Evolutionary conservation across 2,888 invertebrate genomes (phyloP).

Genomic region (Polylopha cassiicola): DNA sequence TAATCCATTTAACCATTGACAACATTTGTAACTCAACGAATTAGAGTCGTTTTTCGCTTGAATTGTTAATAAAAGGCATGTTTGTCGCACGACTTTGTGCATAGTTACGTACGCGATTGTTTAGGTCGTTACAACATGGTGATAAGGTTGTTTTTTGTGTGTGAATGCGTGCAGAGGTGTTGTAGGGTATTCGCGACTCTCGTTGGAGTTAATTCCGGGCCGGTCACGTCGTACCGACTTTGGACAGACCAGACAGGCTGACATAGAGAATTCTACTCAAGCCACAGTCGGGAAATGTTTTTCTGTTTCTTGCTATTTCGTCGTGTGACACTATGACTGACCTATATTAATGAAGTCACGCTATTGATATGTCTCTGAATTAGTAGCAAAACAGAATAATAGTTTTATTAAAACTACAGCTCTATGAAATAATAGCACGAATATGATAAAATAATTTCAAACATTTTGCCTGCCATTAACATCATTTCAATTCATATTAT

Average conservation of each 20-base stretch:
- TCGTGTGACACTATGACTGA: constrained; percentile 2
- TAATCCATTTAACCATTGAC: constrained; percentile 30
- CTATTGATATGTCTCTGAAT: too few relatives aligned
- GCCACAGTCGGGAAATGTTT: constrained; percentile 15
- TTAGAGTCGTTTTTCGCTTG: constrained; percentile 33
- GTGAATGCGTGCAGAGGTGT: constrained; percentile 27
- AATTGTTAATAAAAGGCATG: constrained; percentile 24
- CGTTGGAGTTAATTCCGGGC: constrained; percentile 56
- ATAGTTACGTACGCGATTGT: constrained; percentile 25
- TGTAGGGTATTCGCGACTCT: constrained; percentile 31
- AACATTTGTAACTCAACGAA: constrained; percentile 24
- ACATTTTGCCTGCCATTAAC: too few relatives aligned
- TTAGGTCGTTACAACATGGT: constrained; percentile 25
- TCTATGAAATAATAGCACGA: not conserved
- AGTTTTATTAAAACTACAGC: not conserved
- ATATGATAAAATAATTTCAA: too few relatives aligned
- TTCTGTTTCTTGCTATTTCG: constrained; percentile 13
- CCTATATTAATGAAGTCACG: constrained; percentile 4
- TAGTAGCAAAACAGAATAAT: constrained; percentile 1
- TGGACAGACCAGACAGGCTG: constrained; percentile 43
- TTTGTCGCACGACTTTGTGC: constrained; percentile 28
- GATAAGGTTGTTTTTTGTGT: constrained; percentile 34
- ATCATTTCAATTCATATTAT: too few relatives aligned
- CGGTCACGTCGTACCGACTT: constrained; percentile 58
- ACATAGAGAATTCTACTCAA: constrained; percentile 41